Base-by-base conservation (phyloP, 2,888 invertebrate species). In the Pammene fasciana region DNA sequence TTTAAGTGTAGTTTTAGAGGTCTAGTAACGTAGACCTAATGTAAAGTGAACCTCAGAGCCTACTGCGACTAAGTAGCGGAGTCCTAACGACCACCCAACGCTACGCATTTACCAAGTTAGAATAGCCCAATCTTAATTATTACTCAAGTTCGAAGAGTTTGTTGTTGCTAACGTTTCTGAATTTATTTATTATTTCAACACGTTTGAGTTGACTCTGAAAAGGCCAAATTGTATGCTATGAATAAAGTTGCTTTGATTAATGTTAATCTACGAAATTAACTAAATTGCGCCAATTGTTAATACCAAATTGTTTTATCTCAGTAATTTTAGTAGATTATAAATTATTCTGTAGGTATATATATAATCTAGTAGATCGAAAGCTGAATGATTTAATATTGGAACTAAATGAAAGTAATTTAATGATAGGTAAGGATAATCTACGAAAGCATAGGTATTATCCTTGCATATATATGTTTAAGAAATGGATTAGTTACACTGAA, bases 71-170 rank as follows among this genome's bases (percentile, higher is more conserved):
- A 60, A 59, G 67, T 57, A 48, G 41, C 18, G 16, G 38, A 52
- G 43, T 60, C 52, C 52, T 56, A 57, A 56, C 43, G 43, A 64
- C 50, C 62, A 36, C 59, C 43, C 34, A 16, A 59, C 26, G 18
- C 36, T 16, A 5, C 46, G 41, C 38, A 41, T 41, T 26, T 45
- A n/a, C 50, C 45, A 57, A 68, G 50, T 68, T 57, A 50, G 38
- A 41, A 62, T 41, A 41, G 36, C 56, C 34, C 41, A 62, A 50
- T 62, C 48, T 57, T 68, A 59, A 68, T 65, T 64, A 65, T 68
- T 52, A 59, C 46, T 18, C 16, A 41, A 62, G 45, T 64, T 64
- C 52, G 34, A 36, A 68, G 48, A 34, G 48, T 4, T 57, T 68
- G 43, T 64, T 68, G 36, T 68, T 64, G 43, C 56, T 13, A n/a